phyloP scores from a whole-genome alignment of 2,113 vertebrate genomes.

The Dicerorhinus sumatrensis region DNA sequence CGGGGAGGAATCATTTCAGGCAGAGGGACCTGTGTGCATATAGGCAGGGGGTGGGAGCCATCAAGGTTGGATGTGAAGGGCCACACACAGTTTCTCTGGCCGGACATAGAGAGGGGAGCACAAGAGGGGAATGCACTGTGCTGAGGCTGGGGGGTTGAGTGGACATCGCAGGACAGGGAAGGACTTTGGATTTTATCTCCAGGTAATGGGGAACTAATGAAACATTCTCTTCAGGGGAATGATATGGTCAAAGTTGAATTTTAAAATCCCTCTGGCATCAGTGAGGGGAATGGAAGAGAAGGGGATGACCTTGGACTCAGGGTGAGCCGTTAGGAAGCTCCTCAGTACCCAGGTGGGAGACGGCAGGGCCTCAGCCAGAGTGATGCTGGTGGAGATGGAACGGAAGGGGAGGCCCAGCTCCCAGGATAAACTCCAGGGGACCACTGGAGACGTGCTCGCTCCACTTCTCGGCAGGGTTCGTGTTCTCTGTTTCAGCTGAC shows the following conservation, averaged over 20 bases:
- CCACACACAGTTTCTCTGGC: neutral
- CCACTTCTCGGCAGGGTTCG: neutral
- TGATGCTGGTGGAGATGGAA: no score
- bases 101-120: neutral
- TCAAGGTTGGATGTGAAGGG: neutral
- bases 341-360: neutral
- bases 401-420: neutral
- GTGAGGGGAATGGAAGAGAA: neutral
- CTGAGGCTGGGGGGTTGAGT: neutral
- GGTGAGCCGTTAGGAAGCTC: fast-evolving
- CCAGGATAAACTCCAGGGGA: neutral
- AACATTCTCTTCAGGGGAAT: neutral
- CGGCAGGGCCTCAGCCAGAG: neutral
- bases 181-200: neutral
- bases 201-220: neutral
- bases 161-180: neutral
- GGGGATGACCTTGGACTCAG: neutral
- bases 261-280: neutral
- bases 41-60: fast-evolving
- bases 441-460: fast-evolving
- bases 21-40: no score
- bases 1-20: neutral
- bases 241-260: neutral
- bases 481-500: fast-evolving
- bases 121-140: neutral